Conservation (phyloP, 2,113 vertebrate genomes). For the Ammodytes marinus region DNA sequence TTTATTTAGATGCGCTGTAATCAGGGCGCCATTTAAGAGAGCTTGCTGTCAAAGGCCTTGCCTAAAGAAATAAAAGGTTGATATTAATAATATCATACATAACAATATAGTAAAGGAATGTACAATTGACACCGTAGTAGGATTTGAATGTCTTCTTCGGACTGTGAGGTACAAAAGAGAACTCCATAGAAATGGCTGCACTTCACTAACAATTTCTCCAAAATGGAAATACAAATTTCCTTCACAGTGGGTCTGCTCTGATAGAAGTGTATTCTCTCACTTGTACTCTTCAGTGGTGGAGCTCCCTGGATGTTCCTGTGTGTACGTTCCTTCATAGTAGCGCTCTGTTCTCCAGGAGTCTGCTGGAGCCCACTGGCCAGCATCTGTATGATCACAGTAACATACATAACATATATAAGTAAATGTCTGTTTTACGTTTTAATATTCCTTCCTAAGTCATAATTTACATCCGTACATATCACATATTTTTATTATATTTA, state of each 20-base stretch:
- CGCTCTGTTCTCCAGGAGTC: conserved; percentile 49
- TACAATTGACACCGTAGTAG: neutral
- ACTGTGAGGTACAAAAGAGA: neutral
- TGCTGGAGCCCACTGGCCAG: conserved; percentile 64
- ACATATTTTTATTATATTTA: too few relatives aligned
- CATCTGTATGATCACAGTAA: conserved; percentile 59
- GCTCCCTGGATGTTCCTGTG: conserved; percentile 53
- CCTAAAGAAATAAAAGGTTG: neutral
- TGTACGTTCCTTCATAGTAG: conserved; percentile 37
- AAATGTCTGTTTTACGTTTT: too few relatives aligned
- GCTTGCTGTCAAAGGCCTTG: too few relatives aligned
- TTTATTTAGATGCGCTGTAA: too few relatives aligned
- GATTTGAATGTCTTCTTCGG: neutral
- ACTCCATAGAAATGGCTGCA: neutral
- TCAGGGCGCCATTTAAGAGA: too few relatives aligned
- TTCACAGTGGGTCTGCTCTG: neutral
- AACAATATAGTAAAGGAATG: neutral
- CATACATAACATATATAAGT: neutral
- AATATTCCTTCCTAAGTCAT: too few relatives aligned
- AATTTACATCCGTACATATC: too few relatives aligned
- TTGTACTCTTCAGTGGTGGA: conserved; percentile 65
- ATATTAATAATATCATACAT: neutral
- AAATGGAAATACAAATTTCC: neutral
- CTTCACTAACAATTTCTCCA: neutral
- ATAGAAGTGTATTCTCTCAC: conserved; percentile 47